Percentiles rank a stretch among this genome's conserved stretches.
phyloP scores from a whole-genome alignment of 2,113 vertebrate species.

The Fulica atra region DNA sequence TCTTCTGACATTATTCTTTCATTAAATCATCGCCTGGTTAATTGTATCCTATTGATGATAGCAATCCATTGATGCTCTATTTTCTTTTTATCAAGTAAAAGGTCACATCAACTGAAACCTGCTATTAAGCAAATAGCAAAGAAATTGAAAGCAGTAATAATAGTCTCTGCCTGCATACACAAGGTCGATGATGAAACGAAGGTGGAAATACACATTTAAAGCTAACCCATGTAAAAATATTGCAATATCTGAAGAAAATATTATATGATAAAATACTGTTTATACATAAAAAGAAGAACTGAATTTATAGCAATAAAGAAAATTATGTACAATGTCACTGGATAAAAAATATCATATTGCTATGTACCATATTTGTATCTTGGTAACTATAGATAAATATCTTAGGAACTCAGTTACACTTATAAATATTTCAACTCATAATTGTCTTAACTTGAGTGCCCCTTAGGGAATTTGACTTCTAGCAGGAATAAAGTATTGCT shows the following conservation, averaged over 20 bases:
- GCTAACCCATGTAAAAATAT: conserved; percentile 25
- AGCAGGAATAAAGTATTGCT: not conserved
- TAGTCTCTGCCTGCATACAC: not conserved
- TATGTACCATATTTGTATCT: not conserved
- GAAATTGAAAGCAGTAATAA: conserved; percentile 61
- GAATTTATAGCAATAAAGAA: not conserved
- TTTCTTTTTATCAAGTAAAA: conserved; percentile 71
- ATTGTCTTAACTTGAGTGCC: not conserved
- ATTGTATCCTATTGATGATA: conserved; percentile 67
- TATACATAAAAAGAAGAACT: not conserved
- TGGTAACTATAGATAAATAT: not conserved
- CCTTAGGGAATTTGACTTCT: not conserved
- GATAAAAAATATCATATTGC: not conserved
- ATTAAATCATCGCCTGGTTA: conserved; percentile 68
- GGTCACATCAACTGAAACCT: conserved; percentile 59
- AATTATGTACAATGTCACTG: not conserved
- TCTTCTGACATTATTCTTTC: conserved; percentile 68
- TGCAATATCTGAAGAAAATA: conserved; percentile 18
- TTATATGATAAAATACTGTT: not conserved
- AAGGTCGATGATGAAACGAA: conserved; percentile 31
- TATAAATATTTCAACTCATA: not conserved
- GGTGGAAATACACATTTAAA: conserved; percentile 32
- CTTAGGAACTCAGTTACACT: not conserved
- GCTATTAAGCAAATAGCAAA: conserved; percentile 71
- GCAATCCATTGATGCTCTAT: conserved; percentile 55